phyloP scores from a whole-genome alignment of 64 coral and sea anemone genomes.

The Actinia equina region DNA sequence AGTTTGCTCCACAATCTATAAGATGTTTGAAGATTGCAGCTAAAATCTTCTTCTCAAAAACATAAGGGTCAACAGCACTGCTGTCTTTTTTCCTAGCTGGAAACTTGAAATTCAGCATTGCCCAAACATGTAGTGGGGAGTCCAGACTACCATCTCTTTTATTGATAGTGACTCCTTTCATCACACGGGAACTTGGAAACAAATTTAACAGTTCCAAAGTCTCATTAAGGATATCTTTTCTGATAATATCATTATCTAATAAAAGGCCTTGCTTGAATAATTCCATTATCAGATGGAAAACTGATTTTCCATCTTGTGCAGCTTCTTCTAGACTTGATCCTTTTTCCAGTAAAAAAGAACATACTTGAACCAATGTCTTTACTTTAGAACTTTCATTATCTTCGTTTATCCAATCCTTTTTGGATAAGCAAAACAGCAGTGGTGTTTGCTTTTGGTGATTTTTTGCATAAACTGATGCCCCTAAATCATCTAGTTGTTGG shows the following conservation, averaged over 20 bases:
- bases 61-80: neutral
- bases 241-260: neutral
- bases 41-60: neutral
- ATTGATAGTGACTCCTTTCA: neutral
- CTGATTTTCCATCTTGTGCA: neutral
- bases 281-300: neutral
- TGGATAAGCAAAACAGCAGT: neutral
- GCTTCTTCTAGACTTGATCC: neutral
- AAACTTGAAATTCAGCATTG: neutral
- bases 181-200: neutral
- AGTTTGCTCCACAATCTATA: neutral
- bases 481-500: neutral
- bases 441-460: neutral
- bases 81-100: neutral
- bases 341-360: neutral
- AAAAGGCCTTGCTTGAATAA: neutral
- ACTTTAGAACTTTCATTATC: neutral
- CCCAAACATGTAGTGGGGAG: slow-evolving; percentile 4
- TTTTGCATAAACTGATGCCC: neutral
- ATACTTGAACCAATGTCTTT: neutral
- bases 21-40: neutral
- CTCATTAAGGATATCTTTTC: neutral
- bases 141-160: neutral
- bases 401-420: neutral
- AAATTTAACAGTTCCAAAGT: neutral